These are phyloP conservation scores for Drosophila parabipectinata DNA, from an alignment of 1,140 invertebrate species.

Conservation along the genomic window DNA sequence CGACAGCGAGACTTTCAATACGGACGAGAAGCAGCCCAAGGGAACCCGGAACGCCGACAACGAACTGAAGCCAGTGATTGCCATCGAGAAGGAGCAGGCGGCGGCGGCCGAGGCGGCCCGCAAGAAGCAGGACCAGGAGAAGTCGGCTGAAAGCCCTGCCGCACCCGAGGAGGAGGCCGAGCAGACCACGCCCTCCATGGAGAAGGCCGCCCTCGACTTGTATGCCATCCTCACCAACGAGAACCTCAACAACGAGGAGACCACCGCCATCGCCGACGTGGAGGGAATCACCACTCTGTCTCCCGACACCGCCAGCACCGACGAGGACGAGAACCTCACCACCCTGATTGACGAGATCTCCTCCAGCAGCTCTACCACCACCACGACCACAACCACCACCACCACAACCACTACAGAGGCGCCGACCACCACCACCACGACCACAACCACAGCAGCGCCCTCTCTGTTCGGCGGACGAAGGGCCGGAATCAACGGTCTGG, in stretches of 20 bases:
- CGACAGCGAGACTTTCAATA: conserved; percentile 91
- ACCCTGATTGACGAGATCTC: conserved; percentile 65
- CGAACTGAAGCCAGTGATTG: conserved; percentile 73
- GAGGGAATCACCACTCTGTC: conserved; percentile 72
- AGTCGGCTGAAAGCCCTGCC: conserved; percentile 48
- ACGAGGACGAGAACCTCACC: conserved; percentile 83
- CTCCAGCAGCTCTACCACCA: conserved; percentile 85
- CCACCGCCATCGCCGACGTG: conserved; percentile 37
- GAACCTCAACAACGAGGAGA: conserved; percentile 88
- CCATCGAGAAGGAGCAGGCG: conserved; percentile 64
- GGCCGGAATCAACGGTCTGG: conserved; percentile 45
- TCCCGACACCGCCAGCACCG: conserved; percentile 80
- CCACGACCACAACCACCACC: conserved; percentile 86
- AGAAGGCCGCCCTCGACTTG: conserved; percentile 91
- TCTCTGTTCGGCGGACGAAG: conserved; percentile 84
- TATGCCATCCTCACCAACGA: conserved; percentile 91
- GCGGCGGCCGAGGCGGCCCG: conserved; percentile 39
- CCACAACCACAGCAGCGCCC: conserved; percentile 85
- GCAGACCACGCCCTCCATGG: conserved; percentile 89
- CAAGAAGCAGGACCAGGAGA: conserved; percentile 31
- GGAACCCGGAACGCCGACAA: conserved; percentile 72
- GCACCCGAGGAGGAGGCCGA: conserved; percentile 83
- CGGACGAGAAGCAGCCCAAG: conserved; percentile 86
- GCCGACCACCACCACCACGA: conserved; percentile 85
- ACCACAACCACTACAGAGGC: conserved; percentile 85